Base-by-base conservation (phyloP, 2,113 vertebrate genomes). In the Falco punctatus region DNA sequence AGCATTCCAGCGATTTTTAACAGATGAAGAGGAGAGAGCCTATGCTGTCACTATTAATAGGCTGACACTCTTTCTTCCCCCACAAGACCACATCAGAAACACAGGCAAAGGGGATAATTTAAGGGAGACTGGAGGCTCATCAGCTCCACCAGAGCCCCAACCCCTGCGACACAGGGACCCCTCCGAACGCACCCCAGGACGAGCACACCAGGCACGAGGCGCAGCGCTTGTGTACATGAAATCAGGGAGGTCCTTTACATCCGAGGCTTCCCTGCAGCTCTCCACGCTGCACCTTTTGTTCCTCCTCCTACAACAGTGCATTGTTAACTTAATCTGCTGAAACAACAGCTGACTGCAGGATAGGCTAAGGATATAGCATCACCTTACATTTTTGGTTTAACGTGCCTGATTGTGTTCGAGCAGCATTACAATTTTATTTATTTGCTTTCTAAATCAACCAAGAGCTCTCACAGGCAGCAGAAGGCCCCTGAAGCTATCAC, bases 11-110 rank as follows among this genome's bases (percentile, higher is more conserved):
- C 5, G 5, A 86, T 81, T 93, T 94, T 86, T 86, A 90, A 90
- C 59, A 96, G 79, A 93, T 77, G 88, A 96, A 88, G 78, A 88
- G n/a, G 58, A 95, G 82, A 86, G 81, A 83, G 74, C 14, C 75
- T 84, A 61, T 0, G 2, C 88, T 14, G 8, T 80, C 85, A 49
- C 92, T 95, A 95, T 94, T 95, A 88, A 94, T 72, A 95, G 86
- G 58, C 52, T 96, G 90, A 89, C 74, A 90, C 88, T 95, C 89
- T 88, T 94, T 52, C 81, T 88, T 95, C 86, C 78, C 81, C 74
- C 48, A 0, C 94, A 94, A 88, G 83, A 88, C 83, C 90, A 92
- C 81, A 90, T 55, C 77, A 97, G 78, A 81, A 95, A 81, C 64
- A 89, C 78, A 83, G 73, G 86, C 15, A 0, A 84, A 91, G 58